Base-by-base conservation (phyloP, 92 coral and sea anemone genomes). In the Galaxea fascicularis region DNA sequence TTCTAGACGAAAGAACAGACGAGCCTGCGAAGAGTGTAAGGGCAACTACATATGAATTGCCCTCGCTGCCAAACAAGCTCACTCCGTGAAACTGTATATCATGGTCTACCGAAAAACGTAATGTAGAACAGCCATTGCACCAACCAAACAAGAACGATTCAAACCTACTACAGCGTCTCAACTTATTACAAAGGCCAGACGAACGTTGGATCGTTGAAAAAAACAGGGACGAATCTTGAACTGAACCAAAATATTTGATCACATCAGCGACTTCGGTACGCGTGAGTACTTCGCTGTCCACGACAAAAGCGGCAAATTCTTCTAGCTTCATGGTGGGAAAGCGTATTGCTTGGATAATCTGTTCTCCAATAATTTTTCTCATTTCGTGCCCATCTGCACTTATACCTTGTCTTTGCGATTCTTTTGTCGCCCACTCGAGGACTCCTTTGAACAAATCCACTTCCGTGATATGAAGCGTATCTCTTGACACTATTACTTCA, bases 361-460 rank as follows among this genome's bases (percentile, higher is more conserved):
- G 64, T 16, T 58, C 25, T 17, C 64, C 64, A 4, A 58, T n/a
- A 8, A 58, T 17, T 17, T 24, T 58, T 17, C 64, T 17, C 25
- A 58, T 58, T 58, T 58, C 10, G 24, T 58, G n/a, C 24, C 83
- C 74, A 18, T 65, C 49, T 8, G 41, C 16, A 25, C 15, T 8
- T 35, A 83, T 58, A 11, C 85, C 82, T 9, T 81, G 45, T 21
- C 71, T 57, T 22, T 73, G 53, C 54, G 89, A 92, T 65, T 86
- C 73, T 12, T 77, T 77, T 4, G 79, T 76, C 8, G 73, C 83
- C 95, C 95, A 92, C 9, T 76, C 51, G 17, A 87, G 72, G 20
- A 87, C 89, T 1, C 89, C 95, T 77, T 81, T 89, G 46, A 92
- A 92, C 59, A 92, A 89, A 1, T 83, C 83, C 20, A 92, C 75